A percentile compares a stretch with the other conserved stretches of the same genome.
These are phyloP conservation scores for Clostera curtula DNA, from an alignment of 2,888 invertebrate genomes.

Conservation along the genomic window DNA sequence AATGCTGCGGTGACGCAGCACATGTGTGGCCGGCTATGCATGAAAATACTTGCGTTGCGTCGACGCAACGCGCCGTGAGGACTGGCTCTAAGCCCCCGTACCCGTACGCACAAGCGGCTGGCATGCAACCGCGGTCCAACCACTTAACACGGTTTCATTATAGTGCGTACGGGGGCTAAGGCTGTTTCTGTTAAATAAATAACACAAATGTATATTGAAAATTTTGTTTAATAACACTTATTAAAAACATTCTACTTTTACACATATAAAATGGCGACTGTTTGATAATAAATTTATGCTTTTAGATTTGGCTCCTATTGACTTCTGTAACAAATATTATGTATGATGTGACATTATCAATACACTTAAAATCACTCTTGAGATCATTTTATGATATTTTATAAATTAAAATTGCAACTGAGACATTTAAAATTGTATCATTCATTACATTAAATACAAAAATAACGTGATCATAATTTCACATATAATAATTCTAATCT, in stretches of 20 bases:
- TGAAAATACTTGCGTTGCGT: no score
- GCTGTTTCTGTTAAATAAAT: no score
- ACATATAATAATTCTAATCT: constrained; percentile 49
- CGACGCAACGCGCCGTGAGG: no score
- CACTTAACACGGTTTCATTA: no score
- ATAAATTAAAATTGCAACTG: constrained; percentile 19
- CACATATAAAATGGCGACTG: constrained; percentile 60
- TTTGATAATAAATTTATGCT: constrained; percentile 35
- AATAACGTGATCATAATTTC: constrained; percentile 65
- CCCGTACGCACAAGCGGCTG: no score
- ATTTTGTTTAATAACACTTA: constrained; percentile 67
- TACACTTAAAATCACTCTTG: constrained; percentile 35
- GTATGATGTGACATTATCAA: constrained; percentile 23
- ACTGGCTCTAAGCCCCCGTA: no score
- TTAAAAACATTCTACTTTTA: constrained; percentile 59
- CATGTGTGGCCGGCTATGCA: no score
- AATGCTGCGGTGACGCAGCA: no score
- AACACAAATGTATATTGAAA: no score
- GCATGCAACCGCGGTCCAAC: no score
- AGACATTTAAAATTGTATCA: constrained; percentile 15
- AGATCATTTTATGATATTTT: constrained; percentile 40
- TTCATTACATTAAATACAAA: constrained; percentile 41
- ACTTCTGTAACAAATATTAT: constrained; percentile 21
- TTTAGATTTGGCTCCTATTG: constrained; percentile 37
- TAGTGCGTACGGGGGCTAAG: no score